Evolutionary conservation across 2,113 vertebrate species (phyloP).

Genomic region (Copsychus sechellarum): DNA sequence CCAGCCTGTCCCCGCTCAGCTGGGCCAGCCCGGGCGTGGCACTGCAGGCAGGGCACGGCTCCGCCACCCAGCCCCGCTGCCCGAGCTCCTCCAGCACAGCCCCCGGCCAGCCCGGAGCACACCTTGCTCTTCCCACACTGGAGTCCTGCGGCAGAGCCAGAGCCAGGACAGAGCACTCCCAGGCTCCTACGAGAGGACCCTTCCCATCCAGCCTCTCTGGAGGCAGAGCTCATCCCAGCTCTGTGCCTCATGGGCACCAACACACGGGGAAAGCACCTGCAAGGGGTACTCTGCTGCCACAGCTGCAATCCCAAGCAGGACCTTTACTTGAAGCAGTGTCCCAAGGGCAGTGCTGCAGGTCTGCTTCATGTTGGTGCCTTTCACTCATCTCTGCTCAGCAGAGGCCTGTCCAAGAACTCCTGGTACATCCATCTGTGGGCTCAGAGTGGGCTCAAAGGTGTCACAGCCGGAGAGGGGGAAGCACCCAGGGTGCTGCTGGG

Average conservation of each 20-base stretch:
- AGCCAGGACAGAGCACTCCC: no score
- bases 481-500: not conserved
- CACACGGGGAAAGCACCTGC: not conserved
- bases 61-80: not conserved
- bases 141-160: not conserved
- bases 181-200: not conserved
- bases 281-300: not conserved
- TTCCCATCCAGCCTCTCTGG: not conserved
- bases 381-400: constrained; percentile 48
- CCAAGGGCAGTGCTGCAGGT: constrained; percentile 63
- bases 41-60: constrained; percentile 53
- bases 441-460: not conserved
- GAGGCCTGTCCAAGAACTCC: constrained; percentile 76
- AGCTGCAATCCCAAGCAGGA: no score
- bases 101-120: constrained; percentile 76
- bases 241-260: not conserved
- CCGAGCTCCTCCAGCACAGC: constrained; percentile 72
- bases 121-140: constrained; percentile 76
- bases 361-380: not conserved
- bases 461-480: no score
- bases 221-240: not conserved
- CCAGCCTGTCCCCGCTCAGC: no score
- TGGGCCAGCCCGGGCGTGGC: no score
- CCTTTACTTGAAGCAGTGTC: constrained; percentile 1
- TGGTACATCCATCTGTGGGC: constrained; percentile 72